phyloP scores from a whole-genome alignment of 2,888 invertebrate genomes.

The Hofmannophila pseudospretella region DNA sequence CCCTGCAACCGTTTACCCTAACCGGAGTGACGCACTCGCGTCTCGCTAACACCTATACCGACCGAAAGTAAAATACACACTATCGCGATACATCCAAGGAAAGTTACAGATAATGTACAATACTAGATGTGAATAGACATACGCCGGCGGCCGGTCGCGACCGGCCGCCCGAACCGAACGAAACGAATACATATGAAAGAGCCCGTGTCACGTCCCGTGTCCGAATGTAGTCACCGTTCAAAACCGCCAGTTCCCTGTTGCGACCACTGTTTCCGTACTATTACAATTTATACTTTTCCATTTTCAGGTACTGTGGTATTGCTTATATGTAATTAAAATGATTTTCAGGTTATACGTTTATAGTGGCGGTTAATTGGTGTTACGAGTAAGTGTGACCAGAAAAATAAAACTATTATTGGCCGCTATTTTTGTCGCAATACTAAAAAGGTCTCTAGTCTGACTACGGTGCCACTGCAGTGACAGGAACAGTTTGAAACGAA shows the following conservation, averaged over 20 bases:
- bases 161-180: too few relatives aligned
- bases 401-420: constrained; percentile 11
- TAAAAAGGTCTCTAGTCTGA: constrained; percentile 5
- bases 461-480: constrained; percentile 21
- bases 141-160: too few relatives aligned
- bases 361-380: constrained; percentile 46
- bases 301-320: constrained; percentile 74
- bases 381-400: constrained; percentile 25
- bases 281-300: constrained; percentile 45
- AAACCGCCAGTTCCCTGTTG: constrained; percentile 22
- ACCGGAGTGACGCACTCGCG: too few relatives aligned
- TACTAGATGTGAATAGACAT: too few relatives aligned
- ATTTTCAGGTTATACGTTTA: constrained; percentile 41
- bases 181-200: constrained; percentile 7
- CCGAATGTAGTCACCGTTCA: too few relatives aligned
- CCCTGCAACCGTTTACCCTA: constrained; percentile 70
- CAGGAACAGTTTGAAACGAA: constrained; percentile 38
- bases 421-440: too few relatives aligned
- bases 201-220: too few relatives aligned
- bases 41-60: too few relatives aligned
- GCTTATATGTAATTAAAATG: constrained; percentile 68
- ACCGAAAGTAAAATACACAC: too few relatives aligned
- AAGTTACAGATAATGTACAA: too few relatives aligned
- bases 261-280: constrained; percentile 57
- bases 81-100: too few relatives aligned